These are phyloP conservation scores for Nothobranchius kuhntae DNA, from an alignment of 2,113 vertebrate genomes.

Conservation along the genomic window DNA sequence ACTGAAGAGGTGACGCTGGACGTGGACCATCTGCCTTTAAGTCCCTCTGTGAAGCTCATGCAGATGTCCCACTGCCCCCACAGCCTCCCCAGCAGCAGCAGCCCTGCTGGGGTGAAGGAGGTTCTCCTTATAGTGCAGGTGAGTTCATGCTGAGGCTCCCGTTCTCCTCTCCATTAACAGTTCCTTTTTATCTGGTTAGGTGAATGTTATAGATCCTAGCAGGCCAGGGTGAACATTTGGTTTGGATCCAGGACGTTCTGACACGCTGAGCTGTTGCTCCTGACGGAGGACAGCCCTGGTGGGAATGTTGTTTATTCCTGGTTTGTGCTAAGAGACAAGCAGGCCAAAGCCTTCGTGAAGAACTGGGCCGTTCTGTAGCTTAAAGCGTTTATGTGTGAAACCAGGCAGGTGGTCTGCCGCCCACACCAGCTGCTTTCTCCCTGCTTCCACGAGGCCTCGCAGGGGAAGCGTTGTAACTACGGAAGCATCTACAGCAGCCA, in stretches of 20 bases:
- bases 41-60: slow-evolving; percentile 58
- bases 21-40: slow-evolving; percentile 64
- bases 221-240: slow-evolving; percentile 34
- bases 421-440: slow-evolving; percentile 34
- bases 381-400: slow-evolving; percentile 44
- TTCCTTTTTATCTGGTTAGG: too few relatives aligned
- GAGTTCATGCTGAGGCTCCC: slow-evolving; percentile 35
- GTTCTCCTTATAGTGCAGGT: slow-evolving; percentile 69
- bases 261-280: slow-evolving; percentile 62
- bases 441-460: slow-evolving; percentile 9
- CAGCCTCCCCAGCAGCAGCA: slow-evolving; percentile 56
- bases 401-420: slow-evolving; percentile 40
- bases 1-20: slow-evolving; percentile 80
- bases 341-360: slow-evolving; percentile 63
- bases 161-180: not conserved
- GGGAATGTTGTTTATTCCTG: slow-evolving; percentile 75
- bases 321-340: slow-evolving; percentile 64
- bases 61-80: slow-evolving; percentile 59
- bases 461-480: slow-evolving; percentile 63
- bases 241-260: slow-evolving; percentile 45
- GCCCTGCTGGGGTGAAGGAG: slow-evolving; percentile 51
- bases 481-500: slow-evolving; percentile 59
- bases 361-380: slow-evolving; percentile 63
- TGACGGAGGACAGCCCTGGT: slow-evolving; percentile 60
- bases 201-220: not conserved